These are phyloP conservation scores for Acinonyx jubatus DNA, from an alignment of 2,113 vertebrate genomes.

Conservation along the genomic window DNA sequence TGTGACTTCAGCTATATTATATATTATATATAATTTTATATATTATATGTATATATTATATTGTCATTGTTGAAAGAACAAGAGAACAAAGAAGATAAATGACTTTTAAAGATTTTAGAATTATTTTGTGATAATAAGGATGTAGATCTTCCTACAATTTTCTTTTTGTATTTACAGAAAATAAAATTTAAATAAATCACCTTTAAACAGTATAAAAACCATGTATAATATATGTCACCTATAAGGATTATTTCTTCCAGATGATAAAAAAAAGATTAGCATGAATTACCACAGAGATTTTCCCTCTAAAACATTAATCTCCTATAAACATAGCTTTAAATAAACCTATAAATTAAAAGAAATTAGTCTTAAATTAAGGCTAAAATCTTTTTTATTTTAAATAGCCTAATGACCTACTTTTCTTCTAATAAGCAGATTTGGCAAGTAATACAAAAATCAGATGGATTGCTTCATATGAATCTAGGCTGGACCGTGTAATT, in stretches of 20 bases:
- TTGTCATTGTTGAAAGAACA: slow-evolving; percentile 18
- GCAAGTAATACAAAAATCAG: slow-evolving; percentile 22
- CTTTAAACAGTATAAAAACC: neutral
- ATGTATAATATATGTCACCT: neutral
- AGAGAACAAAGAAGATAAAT: neutral
- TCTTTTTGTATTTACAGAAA: neutral
- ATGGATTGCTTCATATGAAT: neutral
- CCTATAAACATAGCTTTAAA: neutral
- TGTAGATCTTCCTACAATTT: neutral
- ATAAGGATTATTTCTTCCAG: neutral
- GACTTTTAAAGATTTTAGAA: neutral
- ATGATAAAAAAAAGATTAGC: neutral
- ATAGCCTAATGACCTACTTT: neutral
- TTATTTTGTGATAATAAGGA: neutral
- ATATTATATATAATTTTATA: too few species aligned
- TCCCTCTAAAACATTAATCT: neutral
- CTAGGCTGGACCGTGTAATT: neutral
- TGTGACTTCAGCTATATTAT: neutral
- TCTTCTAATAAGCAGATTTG: neutral
- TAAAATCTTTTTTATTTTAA: slow-evolving; percentile 18
- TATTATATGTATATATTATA: neutral
- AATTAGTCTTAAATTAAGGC: slow-evolving; percentile 1
- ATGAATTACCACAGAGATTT: slow-evolving; percentile 2
- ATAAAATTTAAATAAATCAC: neutral
- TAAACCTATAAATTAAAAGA: neutral